A percentile compares a stretch with the other conserved stretches of the same genome.
Evolutionary conservation across 1,140 invertebrate genomes (phyloP).

Genomic region (Lepidurus arcticus): DNA sequence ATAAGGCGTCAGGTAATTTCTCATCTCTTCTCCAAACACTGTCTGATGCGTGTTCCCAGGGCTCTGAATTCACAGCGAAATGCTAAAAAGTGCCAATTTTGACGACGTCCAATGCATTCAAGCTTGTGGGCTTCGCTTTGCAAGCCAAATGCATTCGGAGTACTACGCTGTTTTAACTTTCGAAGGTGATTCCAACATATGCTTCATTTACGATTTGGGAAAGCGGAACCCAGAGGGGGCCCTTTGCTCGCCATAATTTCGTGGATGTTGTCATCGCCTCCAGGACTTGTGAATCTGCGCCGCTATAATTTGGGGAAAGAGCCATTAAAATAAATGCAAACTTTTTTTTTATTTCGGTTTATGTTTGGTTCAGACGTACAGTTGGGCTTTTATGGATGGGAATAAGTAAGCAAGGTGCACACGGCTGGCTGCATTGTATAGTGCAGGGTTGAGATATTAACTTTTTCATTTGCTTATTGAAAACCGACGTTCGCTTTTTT

Average conservation of each 20-base stretch:
- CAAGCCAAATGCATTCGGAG: not conserved
- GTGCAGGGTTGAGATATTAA: too few relatives aligned
- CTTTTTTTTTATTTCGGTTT: not conserved
- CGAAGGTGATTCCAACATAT: not conserved
- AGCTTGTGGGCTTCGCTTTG: not conserved
- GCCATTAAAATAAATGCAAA: not conserved
- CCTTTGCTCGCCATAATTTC: not conserved
- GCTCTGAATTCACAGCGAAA: not conserved
- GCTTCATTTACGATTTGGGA: not conserved
- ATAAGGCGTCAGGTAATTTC: too few relatives aligned
- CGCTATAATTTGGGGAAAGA: not conserved
- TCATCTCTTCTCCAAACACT: not conserved
- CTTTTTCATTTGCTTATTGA: too few relatives aligned
- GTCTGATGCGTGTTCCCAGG: not conserved
- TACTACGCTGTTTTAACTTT: not conserved
- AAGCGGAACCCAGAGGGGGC: not conserved
- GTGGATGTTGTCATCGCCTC: not conserved
- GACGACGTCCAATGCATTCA: not conserved
- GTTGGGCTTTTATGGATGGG: not conserved
- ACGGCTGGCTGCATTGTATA: too few relatives aligned
- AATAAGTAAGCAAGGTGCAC: not conserved
- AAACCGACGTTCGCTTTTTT: too few relatives aligned
- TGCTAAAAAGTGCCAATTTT: slow-evolving; percentile 14
- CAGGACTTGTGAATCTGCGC: not conserved
- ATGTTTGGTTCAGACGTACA: not conserved